Base-by-base conservation (phyloP, 2,797 vertebrate genomes). In the Xiphophorus birchmanni region DNA sequence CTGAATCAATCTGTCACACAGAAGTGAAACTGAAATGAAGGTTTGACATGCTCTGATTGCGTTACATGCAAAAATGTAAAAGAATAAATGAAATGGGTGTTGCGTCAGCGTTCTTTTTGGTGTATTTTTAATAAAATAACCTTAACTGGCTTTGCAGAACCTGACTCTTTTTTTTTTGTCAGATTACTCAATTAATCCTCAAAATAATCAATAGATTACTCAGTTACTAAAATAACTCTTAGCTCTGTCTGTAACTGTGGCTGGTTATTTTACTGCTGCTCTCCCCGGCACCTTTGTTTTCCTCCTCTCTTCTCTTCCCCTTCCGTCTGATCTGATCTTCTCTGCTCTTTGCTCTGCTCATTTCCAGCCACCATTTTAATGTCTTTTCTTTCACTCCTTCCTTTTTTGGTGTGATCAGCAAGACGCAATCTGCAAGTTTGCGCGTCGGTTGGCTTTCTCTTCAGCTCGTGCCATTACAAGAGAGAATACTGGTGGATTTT, bases 251-350 rank as follows among this genome's bases (percentile, higher is more conserved):
- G 54, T 13, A 65, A 47, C 47, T 74, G 44, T 69, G 73, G 23
- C 35, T 0, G 56, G 12, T 77, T 80, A 23, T 3, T 81, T 73
- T 69, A 73, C 72, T n/a, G 83, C 81, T 79, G 63, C 77, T 80
- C 86, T 87, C 72, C 82, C 80, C 75, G 80, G 73, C 84, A 84
- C 82, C 88, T 90, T 86, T 83, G 81, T 78, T 71, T 37, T 44
- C 40, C 60, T 54, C 35, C 72, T 50, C 48, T 73, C 12, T 56
- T 58, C 32, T 35, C 77, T 32, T 42, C 50, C 45, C 40, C n/a
- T 47, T 32, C 44, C 2, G 2, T 87, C 67, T 67, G 48, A 74
- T 82, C 80, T 77, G 12, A 47, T 85, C 73, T 71, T 78, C 74
- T 63, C 69, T 72, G 40, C 17, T 35, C 40, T 21, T 40, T 1